Evolutionary conservation across 2,888 invertebrate genomes (phyloP).

Genomic region (Nymphalis urticae): DNA sequence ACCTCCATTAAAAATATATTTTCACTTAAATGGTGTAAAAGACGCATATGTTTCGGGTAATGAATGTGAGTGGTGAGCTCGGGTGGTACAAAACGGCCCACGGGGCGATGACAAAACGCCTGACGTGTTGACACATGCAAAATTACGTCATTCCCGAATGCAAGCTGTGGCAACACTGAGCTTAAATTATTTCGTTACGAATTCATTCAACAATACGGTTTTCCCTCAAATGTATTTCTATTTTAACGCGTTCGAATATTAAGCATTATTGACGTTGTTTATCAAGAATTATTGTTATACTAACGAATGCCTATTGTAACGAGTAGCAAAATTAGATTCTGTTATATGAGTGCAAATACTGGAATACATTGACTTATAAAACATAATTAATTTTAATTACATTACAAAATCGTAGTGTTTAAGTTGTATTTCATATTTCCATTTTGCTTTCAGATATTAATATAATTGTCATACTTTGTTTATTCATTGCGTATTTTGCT

Average conservation of each 20-base stretch:
- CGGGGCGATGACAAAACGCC: constrained; percentile 42
- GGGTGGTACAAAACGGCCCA: constrained; percentile 31
- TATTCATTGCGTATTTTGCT: no score
- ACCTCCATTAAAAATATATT: neutral
- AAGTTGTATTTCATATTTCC: no score
- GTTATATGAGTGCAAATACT: no score
- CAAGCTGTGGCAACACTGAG: constrained; percentile 41
- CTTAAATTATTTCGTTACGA: constrained; percentile 42
- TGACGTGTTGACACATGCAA: constrained; percentile 64
- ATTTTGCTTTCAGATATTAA: no score
- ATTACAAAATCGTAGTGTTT: no score
- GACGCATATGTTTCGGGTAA: constrained; percentile 22
- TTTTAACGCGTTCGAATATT: constrained; percentile 1
- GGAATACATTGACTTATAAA: no score
- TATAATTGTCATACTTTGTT: no score
- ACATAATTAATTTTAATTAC: no score
- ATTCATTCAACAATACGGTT: constrained; percentile 26
- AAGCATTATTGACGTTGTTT: neutral
- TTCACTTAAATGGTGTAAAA: neutral
- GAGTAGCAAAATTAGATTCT: no score
- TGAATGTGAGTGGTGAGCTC: constrained; percentile 33
- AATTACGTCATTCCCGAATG: constrained; percentile 58
- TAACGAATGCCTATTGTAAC: no score
- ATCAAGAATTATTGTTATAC: no score
- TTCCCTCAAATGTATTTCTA: constrained; percentile 22